Percentiles rank a stretch among this genome's conserved stretches.
Evolutionary conservation across 1,140 invertebrate genomes (phyloP).

Genomic region (Drosophila nebulosa): DNA sequence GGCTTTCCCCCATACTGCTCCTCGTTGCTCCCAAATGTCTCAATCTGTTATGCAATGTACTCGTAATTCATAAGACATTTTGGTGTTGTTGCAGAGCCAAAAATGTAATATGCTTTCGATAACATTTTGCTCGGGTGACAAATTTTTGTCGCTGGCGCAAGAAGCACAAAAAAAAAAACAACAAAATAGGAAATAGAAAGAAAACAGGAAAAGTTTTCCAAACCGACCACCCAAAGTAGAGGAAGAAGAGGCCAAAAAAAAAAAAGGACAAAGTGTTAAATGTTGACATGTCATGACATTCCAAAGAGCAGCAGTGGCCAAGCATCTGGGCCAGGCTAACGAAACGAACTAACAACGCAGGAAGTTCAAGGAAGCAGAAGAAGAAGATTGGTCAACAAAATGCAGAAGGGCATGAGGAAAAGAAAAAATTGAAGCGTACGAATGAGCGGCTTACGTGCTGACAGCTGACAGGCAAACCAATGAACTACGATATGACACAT

Average conservation of each 20-base stretch:
- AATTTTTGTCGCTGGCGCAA: slow-evolving; percentile 55
- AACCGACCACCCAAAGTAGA: slow-evolving; percentile 11
- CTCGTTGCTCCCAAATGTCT: not conserved
- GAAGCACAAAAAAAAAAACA: slow-evolving; percentile 10
- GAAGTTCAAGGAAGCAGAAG: slow-evolving; percentile 19
- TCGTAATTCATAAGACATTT: slow-evolving; percentile 55
- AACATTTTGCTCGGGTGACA: slow-evolving; percentile 71
- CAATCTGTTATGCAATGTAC: slow-evolving; percentile 26
- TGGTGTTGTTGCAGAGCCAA: slow-evolving; percentile 22
- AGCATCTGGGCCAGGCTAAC: slow-evolving; percentile 37
- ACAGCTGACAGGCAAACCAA: slow-evolving; percentile 76
- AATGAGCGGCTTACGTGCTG: slow-evolving; percentile 71
- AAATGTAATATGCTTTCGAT: slow-evolving; percentile 71
- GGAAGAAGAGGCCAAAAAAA: too few relatives aligned
- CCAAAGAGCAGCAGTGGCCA: slow-evolving; percentile 45
- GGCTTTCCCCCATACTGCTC: not conserved
- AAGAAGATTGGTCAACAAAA: slow-evolving; percentile 55
- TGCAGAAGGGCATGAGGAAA: not conserved
- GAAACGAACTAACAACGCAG: slow-evolving; percentile 22
- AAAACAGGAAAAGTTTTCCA: slow-evolving; percentile 53
- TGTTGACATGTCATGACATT: slow-evolving; percentile 78
- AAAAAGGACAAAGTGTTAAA: slow-evolving; percentile 67
- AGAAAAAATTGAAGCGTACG: slow-evolving; percentile 26
- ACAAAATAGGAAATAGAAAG: slow-evolving; percentile 13
- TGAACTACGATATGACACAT: slow-evolving; percentile 71